Base-by-base conservation (phyloP, 2,113 vertebrate species). In the Hemicordylus capensis region DNA sequence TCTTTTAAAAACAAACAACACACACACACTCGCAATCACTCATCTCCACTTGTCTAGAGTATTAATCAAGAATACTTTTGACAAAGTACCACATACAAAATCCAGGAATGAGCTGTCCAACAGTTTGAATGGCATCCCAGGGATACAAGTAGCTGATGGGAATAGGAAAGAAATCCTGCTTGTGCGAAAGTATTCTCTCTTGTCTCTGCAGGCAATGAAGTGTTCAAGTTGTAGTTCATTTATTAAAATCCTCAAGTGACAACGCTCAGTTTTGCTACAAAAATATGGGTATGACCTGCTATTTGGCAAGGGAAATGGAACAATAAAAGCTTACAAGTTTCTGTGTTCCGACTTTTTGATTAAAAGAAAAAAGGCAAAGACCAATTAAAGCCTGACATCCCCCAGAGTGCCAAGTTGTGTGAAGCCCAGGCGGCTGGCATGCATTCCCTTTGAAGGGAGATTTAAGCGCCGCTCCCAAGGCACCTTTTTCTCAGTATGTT, bases 391-490 rank as follows among this genome's bases (percentile, higher is more conserved):
- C 63, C 83, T 67, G 83, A 85, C 39, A 85, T 81, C 79, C 59
- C 51, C 64, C 37, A 31, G 19, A 81, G 48, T 20, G 66, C 88
- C 83, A 86, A 76, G 84, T 58, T 66, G 77, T 89, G 88, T 88
- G 67, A 87, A 89, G 82, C 76, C 54, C 89, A 83, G 56, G 90
- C 34, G 81, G 83, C 83, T 76, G 58, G 79, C 51, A 51, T 76
- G 74, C 86, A 83, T 89, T 92, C 89, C 70, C 88, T 87, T 66
- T 85, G 77, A 89, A 92, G 88, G 31, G 88, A 59, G 84, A 88
- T 91, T 88, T 58, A 89, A 92, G 84, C 46, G 8, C 63, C 70
- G 81, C 84, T 90, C 90, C 85, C 86, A 63, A 83, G 76, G 83
- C 48, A 89, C 81, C 88, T 91, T 83, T 83, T 82, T 83, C 79